Evolutionary conservation across 2,113 vertebrate species (phyloP), one percentile per base, ranked within the genome.

Genomic region (Sander lucioperca): DNA sequence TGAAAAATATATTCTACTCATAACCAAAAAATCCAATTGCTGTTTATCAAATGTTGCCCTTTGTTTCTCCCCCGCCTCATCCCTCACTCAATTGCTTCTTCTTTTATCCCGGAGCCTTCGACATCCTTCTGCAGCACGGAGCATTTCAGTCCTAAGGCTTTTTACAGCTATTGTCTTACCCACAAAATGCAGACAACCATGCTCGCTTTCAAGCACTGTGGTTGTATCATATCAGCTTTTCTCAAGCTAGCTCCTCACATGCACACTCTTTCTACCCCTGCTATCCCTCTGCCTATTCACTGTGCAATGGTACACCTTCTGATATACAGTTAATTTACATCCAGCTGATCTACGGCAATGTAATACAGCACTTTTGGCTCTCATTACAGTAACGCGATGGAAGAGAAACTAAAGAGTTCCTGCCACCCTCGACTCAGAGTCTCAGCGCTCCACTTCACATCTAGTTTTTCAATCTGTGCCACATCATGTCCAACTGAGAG

Each of bases 271-370:
- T 62, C 19, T 43, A 47, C 43, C 54, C 39, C 48, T 50, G 59
- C 23, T 10, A 30, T 47, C 57, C 5, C 54, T 43, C 25, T 63
- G 27, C 66, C 36, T 64, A 66, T 61, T 59, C 61, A 74, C 33
- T 5, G 21, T 16, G 25, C 51, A 71, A n/a, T 19, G 3, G 12
- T 7, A 16, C 72, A 64, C 39, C 25, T 65, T 45, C 54, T 14
- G 62, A 72, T 63, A 23, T n/a, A 45, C 18, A 65, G 54, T 56
- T 78, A 4, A 72, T 72, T 85, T 83, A 48, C 73, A 82, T 65
- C 84, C 81, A 87, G 81, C 84, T 79, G 85, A 79, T 88, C 63
- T 67, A 45, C 14, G 12, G 48, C 69, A 62, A 66, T 33, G 9
- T 58, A 39, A 56, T 3, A 50, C 13, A 16, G 71, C 64, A 30